Conservation (phyloP, 2,797 vertebrate genomes). For the Phaenicophaeus curvirostris region DNA sequence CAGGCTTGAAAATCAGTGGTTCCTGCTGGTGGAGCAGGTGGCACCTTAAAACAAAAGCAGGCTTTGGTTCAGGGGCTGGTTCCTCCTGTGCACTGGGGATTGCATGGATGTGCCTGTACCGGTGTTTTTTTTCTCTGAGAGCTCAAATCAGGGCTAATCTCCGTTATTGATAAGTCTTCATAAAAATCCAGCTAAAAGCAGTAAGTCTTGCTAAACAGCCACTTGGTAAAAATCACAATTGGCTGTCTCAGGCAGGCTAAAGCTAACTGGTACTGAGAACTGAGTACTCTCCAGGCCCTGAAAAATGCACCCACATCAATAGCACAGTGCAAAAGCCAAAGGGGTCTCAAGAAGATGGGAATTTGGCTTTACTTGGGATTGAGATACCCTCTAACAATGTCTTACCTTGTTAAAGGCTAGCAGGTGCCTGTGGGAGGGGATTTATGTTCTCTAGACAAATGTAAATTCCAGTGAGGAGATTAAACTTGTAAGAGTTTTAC, state of each 20-base stretch:
- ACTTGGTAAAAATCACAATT: background rate
- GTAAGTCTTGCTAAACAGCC: background rate
- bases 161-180: background rate
- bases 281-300: background rate
- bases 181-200: background rate
- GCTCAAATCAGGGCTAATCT: background rate
- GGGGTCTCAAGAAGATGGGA: background rate
- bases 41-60: background rate
- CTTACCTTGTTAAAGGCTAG: background rate
- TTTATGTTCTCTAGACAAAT: background rate
- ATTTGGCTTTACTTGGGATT: background rate
- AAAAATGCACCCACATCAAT: rapidly evolving
- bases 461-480: conserved; percentile 32
- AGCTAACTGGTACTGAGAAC: background rate
- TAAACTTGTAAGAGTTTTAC: conserved; percentile 18
- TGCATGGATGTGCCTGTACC: background rate
- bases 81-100: background rate
- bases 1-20: background rate
- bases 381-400: background rate
- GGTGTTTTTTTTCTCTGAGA: background rate
- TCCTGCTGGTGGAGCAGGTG: background rate
- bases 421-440: background rate
- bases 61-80: background rate
- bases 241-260: background rate
- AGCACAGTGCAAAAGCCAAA: background rate